phyloP scores from a whole-genome alignment of 2,888 invertebrate genomes.

The Pegoplata infirma region DNA sequence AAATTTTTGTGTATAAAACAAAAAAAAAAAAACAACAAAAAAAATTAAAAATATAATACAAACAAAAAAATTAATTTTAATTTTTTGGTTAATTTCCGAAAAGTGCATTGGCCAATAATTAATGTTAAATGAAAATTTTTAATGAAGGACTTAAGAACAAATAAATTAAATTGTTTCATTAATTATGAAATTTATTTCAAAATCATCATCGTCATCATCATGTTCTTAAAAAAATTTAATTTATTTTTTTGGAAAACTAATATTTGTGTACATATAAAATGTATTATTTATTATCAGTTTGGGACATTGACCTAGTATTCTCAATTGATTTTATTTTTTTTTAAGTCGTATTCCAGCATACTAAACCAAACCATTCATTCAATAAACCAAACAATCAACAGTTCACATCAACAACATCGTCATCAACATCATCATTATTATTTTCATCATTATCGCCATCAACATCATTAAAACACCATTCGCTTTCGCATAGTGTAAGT shows the following conservation, averaged over 20 bases:
- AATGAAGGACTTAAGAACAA: conserved; percentile 33
- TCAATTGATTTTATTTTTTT: conserved; percentile 74
- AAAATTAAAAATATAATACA: neutral
- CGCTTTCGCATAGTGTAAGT: conserved; percentile 29
- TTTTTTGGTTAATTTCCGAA: conserved; percentile 28
- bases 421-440: neutral
- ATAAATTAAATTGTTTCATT: neutral
- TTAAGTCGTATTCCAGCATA: no score
- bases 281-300: conserved; percentile 71
- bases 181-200: neutral
- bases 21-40: neutral
- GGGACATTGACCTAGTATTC: conserved; percentile 77
- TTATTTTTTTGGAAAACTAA: neutral
- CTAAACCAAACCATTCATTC: neutral
- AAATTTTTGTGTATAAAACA: neutral
- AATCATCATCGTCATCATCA: neutral
- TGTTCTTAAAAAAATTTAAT: neutral
- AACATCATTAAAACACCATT: conserved; percentile 19
- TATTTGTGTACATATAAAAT: neutral
- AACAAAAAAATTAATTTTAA: conserved; percentile 35
- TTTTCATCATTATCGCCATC: neutral
- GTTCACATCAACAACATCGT: neutral
- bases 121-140: conserved; percentile 25
- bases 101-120: conserved; percentile 53
- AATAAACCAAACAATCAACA: conserved; percentile 18